Percentiles rank a stretch among this genome's conserved stretches.
Conservation (phyloP, 2,888 invertebrate genomes). For the Leptinotarsa peninsularis region DNA sequence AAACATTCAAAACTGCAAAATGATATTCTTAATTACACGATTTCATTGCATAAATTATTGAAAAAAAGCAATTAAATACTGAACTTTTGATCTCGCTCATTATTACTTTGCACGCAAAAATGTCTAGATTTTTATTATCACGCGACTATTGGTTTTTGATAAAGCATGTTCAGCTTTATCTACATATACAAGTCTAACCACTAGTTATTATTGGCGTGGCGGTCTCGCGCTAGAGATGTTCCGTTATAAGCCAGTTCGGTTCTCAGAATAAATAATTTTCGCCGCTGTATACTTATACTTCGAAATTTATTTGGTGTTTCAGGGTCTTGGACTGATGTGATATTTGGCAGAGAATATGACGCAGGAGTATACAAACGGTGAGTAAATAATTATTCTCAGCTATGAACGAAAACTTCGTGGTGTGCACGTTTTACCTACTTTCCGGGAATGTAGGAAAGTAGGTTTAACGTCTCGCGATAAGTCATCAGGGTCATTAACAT, state of each 20-base stretch:
- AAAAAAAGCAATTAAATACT: neutral
- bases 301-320: slow-evolving; percentile 22
- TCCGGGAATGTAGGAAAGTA: neutral
- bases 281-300: neutral
- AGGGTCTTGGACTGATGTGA: slow-evolving; percentile 27
- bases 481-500: slow-evolving; percentile 17
- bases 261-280: neutral
- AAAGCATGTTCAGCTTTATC: slow-evolving; percentile 10
- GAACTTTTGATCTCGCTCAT: neutral
- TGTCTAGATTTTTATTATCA: neutral
- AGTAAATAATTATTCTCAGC: slow-evolving; percentile 16
- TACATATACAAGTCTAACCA: neutral
- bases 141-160: slow-evolving; percentile 9
- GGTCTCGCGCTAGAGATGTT: slow-evolving; percentile 7
- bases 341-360: slow-evolving; percentile 25
- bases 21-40: no score
- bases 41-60: neutral
- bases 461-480: slow-evolving; percentile 7
- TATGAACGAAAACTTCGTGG: neutral
- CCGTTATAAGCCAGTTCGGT: slow-evolving; percentile 2
- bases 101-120: slow-evolving; percentile 3
- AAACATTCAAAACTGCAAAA: no score
- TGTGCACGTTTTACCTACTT: slow-evolving; percentile 6
- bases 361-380: slow-evolving; percentile 25
- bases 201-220: slow-evolving; percentile 9